A percentile compares a stretch with the other conserved stretches of the same genome.
Evolutionary conservation across 2,888 invertebrate species (phyloP).

Genomic region (Thera britannica): DNA sequence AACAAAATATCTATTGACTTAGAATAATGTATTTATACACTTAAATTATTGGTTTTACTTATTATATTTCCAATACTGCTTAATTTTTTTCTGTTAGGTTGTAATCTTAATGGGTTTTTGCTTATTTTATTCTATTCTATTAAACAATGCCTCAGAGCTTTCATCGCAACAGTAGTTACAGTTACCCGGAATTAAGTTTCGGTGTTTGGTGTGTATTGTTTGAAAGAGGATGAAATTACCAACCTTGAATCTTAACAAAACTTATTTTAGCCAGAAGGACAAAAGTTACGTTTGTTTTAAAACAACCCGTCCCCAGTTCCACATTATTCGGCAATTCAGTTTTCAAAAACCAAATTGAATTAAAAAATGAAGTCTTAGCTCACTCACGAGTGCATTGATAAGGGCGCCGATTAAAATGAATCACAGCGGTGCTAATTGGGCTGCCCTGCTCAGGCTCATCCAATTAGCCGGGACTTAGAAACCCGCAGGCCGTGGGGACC

Average conservation of each 20-base stretch:
- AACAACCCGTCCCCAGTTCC: not conserved
- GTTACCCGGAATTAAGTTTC: no score
- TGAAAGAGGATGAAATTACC: no score
- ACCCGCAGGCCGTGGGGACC: constrained; percentile 61
- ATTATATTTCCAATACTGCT: not conserved
- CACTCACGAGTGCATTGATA: constrained; percentile 63
- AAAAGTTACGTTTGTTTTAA: no score
- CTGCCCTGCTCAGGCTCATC: constrained; percentile 70
- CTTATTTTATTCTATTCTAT: no score
- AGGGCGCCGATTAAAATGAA: constrained; percentile 83
- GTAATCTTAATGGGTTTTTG: no score
- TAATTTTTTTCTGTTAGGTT: not conserved
- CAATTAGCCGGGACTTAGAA: constrained; percentile 84
- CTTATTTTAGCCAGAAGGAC: no score
- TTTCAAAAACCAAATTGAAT: constrained; percentile 12
- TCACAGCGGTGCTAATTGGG: constrained; percentile 82
- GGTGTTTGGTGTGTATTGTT: no score
- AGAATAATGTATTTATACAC: constrained; percentile 41
- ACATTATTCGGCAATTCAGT: constrained; percentile 3
- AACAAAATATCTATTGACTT: constrained; percentile 40
- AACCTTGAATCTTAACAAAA: no score
- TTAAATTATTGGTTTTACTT: constrained; percentile 8
- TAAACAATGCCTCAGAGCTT: no score
- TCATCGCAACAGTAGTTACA: no score
- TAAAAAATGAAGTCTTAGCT: constrained; percentile 28